Base-by-base conservation (phyloP, 2,797 vertebrate species). In the Urosaurus nigricauda region DNA sequence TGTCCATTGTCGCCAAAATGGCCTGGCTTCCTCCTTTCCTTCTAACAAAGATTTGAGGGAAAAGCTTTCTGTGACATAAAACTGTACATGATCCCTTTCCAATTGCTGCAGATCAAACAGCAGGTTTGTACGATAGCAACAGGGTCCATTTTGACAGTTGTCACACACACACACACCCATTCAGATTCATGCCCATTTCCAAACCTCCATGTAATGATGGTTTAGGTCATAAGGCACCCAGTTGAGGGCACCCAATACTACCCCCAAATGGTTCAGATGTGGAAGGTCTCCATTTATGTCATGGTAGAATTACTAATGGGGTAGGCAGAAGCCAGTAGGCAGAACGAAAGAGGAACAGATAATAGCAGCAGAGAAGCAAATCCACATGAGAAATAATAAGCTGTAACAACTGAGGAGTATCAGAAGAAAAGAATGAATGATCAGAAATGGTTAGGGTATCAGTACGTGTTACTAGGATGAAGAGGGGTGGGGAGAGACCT, bases 371-470 rank as follows among this genome's bases (percentile, higher is more conserved):
- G 5, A 0, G 6, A 37, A 35, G 60, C 9, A 14, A 37, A 70
- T 56, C 60, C 58, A n/a, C 74, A 79, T 24, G n/a, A 79, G 47
- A 84, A 47, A 70, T 56, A 43, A 78, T 65, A 84, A 78, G 43
- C 24, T 9, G 11, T 24, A 78, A 43, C 32, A 35, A 51, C n/a
- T 63, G 68, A 82, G 53, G 43, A 53, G 70, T 29, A 68, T 17
- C 71, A 29, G 43, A 68, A 82, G 40, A 83, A 83, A 88, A 51
- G 24, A 83, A 70, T 1, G 63, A 56, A 68, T 37, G 32, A 68
- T 83, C 9, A 77, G 32, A 53, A 51, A 47, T 37, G 47, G 35
- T 24, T 56, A 70, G 75, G 75, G 24, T 60, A 29, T 56, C 21
- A 8, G 35, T 21, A 5, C n/a, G 24, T 12, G 1, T 12, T 37